A percentile compares a stretch with the other conserved stretches of the same genome.
Conservation (phyloP, 2,888 invertebrate species). For the Protodeltote pygarga region DNA sequence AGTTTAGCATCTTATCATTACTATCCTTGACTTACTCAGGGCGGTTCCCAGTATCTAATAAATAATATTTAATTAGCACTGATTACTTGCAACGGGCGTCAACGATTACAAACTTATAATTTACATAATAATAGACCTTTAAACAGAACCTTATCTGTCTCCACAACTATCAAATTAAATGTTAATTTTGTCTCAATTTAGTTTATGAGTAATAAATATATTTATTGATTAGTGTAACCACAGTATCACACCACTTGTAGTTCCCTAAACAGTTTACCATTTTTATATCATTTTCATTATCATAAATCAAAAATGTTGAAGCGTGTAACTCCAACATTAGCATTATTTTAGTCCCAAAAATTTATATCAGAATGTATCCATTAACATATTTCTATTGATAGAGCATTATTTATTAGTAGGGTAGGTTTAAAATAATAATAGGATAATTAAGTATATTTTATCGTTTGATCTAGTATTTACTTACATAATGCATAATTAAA, state of each 20-base stretch:
- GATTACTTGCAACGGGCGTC: constrained; percentile 57
- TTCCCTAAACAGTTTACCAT: constrained; percentile 4
- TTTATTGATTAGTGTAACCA: neutral
- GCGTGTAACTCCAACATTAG: constrained; percentile 31
- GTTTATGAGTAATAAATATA: constrained; percentile 3
- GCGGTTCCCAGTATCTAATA: constrained; percentile 63
- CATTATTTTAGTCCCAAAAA: constrained; percentile 11
- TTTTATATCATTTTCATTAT: constrained; percentile 21
- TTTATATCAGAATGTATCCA: constrained; percentile 16
- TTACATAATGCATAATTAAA: neutral
- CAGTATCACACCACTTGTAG: too few species aligned
- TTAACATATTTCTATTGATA: constrained; percentile 31
- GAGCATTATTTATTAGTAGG: constrained; percentile 24
- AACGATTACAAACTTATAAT: constrained; percentile 55
- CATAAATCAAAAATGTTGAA: constrained; percentile 33
- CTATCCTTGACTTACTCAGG: constrained; percentile 75
- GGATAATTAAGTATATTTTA: neutral
- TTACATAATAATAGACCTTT: constrained; percentile 49
- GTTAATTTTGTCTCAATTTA: constrained; percentile 1
- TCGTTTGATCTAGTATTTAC: neutral
- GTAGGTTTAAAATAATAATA: constrained; percentile 1
- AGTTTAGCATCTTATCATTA: constrained; percentile 64
- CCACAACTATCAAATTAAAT: constrained; percentile 14
- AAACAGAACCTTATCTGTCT: constrained; percentile 27
- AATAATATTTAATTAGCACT: constrained; percentile 62